Conservation (phyloP, 2,888 invertebrate species). For the Cyclophora albipunctata region DNA sequence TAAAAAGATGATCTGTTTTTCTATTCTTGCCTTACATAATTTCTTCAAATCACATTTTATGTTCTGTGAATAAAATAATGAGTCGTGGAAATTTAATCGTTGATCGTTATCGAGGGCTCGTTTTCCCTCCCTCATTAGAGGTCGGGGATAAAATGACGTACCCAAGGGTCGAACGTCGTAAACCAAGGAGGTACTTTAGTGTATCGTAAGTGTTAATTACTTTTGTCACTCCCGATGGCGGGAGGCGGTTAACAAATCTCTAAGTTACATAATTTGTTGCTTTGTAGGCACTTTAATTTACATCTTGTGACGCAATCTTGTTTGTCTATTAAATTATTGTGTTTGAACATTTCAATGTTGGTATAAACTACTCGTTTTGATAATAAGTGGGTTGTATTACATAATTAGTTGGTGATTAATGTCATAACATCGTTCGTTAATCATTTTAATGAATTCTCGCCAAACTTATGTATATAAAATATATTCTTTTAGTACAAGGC, state of each 20-base stretch:
- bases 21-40: no score
- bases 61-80: conserved; percentile 17
- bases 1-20: neutral
- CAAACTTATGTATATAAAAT: no score
- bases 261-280: conserved; percentile 53
- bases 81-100: conserved; percentile 36
- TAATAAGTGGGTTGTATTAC: no score
- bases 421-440: no score
- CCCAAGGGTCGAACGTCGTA: conserved; percentile 55
- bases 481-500: no score
- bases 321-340: conserved; percentile 67
- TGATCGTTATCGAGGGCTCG: conserved; percentile 47
- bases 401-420: no score
- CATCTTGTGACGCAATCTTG: conserved; percentile 59
- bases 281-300: conserved; percentile 54
- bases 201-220: conserved; percentile 71
- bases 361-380: no score
- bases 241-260: conserved; percentile 64
- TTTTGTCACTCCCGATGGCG: conserved; percentile 62
- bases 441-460: no score
- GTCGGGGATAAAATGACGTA: conserved; percentile 31
- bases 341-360: conserved; percentile 4
- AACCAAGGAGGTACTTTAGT: conserved; percentile 49
- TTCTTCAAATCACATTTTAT: conserved; percentile 5
- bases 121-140: conserved; percentile 49